phyloP scores from a whole-genome alignment of 2,113 vertebrate species.

The Delphinapterus leucas region DNA sequence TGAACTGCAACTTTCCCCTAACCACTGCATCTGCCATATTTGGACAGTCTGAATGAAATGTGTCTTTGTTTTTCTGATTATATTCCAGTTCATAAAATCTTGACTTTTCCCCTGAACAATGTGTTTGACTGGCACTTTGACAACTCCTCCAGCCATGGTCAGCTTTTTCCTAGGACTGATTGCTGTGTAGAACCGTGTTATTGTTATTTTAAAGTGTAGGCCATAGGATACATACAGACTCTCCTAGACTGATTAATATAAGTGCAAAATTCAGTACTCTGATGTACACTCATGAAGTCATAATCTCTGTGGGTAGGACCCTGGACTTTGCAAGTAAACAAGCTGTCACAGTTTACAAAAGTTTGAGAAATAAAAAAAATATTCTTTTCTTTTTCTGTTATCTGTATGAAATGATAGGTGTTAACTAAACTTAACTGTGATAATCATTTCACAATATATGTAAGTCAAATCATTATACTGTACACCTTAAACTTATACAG shows the following conservation, averaged over 20 bases:
- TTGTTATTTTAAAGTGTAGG: not conserved
- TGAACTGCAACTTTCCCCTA: not conserved
- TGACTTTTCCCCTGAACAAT: not conserved
- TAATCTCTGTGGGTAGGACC: not conserved
- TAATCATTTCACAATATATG: not conserved
- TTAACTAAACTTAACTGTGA: not conserved
- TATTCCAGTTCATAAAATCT: not conserved
- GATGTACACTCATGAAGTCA: not conserved
- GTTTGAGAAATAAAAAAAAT: not conserved
- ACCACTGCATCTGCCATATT: not conserved
- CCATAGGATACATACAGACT: not conserved
- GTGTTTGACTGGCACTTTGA: not conserved
- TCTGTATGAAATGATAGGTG: not conserved
- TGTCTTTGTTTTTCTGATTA: not conserved
- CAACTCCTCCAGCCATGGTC: not conserved
- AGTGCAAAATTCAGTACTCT: not conserved
- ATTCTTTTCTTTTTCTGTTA: not conserved
- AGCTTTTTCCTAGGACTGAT: not conserved
- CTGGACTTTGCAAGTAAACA: not conserved
- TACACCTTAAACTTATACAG: not conserved
- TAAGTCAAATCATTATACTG: not conserved
- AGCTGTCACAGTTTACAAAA: not conserved
- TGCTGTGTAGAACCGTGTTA: not conserved
- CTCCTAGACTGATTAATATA: not conserved
- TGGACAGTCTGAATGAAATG: not conserved